Evolutionary conservation across 2,797 vertebrate species (phyloP).

Genomic region (Coluber constrictor): DNA sequence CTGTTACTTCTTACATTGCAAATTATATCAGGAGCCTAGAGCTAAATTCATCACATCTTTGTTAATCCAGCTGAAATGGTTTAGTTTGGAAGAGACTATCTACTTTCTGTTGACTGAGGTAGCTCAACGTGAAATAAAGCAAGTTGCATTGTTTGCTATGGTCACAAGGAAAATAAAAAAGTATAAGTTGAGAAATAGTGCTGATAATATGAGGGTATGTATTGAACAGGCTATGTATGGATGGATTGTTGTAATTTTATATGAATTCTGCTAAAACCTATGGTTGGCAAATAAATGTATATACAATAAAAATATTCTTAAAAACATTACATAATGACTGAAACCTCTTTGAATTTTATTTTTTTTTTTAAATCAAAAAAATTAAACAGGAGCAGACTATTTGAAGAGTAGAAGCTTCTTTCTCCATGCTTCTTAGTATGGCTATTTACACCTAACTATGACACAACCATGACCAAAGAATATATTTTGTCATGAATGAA

Average conservation of each 20-base stretch:
- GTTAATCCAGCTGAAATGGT: too few species aligned
- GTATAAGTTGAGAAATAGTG: not conserved
- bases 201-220: not conserved
- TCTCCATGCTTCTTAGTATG: not conserved
- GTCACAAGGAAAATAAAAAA: too few species aligned
- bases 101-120: too few species aligned
- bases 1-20: not conserved
- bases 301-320: not conserved
- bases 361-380: not conserved
- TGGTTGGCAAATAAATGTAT: not conserved
- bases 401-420: not conserved
- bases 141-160: too few species aligned
- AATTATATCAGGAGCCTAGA: not conserved
- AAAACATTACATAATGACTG: not conserved
- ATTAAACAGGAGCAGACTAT: not conserved
- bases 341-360: not conserved
- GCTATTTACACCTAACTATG: not conserved
- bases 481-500: not conserved
- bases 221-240: too few species aligned
- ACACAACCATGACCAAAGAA: not conserved
- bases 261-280: not conserved
- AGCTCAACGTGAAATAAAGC: too few species aligned
- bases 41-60: too few species aligned
- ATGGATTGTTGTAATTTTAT: too few species aligned
- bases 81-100: too few species aligned